Evolutionary conservation across 2,888 invertebrate species (phyloP), one percentile per base, ranked within the genome.

Genomic region (Helicoverpa assulta): DNA sequence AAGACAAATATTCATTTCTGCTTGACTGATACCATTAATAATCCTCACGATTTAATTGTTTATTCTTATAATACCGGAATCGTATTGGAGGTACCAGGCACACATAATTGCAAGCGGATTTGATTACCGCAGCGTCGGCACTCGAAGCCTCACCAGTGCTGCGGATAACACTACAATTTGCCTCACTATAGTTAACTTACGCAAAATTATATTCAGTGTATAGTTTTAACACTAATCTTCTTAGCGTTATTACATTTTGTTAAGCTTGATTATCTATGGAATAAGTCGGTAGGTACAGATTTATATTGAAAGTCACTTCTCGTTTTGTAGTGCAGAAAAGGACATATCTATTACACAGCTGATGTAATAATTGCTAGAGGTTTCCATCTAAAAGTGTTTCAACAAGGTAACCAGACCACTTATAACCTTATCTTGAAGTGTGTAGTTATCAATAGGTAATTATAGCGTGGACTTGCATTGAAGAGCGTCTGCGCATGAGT

Each of bases 61-160:
- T 51, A 29, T 26, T 57, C 37, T 33, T 29, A 64, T 47, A 50
- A 60, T 3, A 65, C 54, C 33, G 58, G 64, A 62, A 64, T 61
- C 54, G 43, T 55, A 53, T 55, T 7, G 7, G 33, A 1, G 33
- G 61, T 80, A 77, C 71, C 43, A 76, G 76, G 71, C 50, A 12
- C 70, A 65, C 62, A 77, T 80, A 76, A 76, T 77, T 76, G 80
- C 77, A 80, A 76, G 71, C 60, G 77, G 77, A 77, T 77, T 77
- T 77, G 59, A 56, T 76, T 80, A 65, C 29, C 53, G 81, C 58
- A 21, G 14, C 26, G 61, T 80, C 65, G 43, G 59, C 76, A 70
- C 59, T 55, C 18, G 76, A 77, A 77, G 65, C 76, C 76, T 8
- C 71, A 71, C 61, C 33, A 55, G 62, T 37, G 65, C 65, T 62